Evolutionary conservation across 1,140 invertebrate species (phyloP), one percentile per base, ranked within the genome.

Genomic region (Probaryconus sp.): DNA sequence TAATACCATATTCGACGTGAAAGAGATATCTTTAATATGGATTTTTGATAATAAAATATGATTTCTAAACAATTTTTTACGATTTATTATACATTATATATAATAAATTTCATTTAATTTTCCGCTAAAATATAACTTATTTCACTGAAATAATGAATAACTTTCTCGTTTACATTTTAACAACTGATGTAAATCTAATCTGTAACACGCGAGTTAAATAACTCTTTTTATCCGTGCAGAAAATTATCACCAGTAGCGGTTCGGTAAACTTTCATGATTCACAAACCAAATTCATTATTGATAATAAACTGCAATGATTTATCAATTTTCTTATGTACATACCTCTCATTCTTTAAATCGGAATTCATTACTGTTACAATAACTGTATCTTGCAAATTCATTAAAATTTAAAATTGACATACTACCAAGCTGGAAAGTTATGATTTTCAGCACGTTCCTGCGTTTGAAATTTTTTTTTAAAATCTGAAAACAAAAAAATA

Each of bases 71-170:
- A 45, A 58, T 5, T 14, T 20, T 42, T 50, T 50, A 40, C 58
- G 14, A 4, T 30, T 63, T 43, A 63, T 63, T 37, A 42, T 47
- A 51, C 37, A 13, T 4, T n/a, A n/a, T n/a, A n/a, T n/a, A n/a
- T n/a, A n/a, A n/a, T n/a, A n/a, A n/a, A n/a, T n/a, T n/a, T 24
- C 21, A 24, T 7, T 4, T 24, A 24, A 7, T 24, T 24, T 47
- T 11, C 10, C 47, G 10, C 20, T 5, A 3, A 31, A 51, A 51
- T 43, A 16, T 4, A 50, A 61, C 28, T 31, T 51, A 63, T 63
- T 63, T 51, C 58, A 51, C 11, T 63, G 58, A 63, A 63, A 63
- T 63, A 63, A 63, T 60, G 1, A 11, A 47, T 38, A 63, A 31
- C 20, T 51, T 33, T 33, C 45, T 63, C 21, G 17, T 42, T 21